Conservation (phyloP, 1,140 invertebrate genomes). For the Leptonema lineaticorne region DNA sequence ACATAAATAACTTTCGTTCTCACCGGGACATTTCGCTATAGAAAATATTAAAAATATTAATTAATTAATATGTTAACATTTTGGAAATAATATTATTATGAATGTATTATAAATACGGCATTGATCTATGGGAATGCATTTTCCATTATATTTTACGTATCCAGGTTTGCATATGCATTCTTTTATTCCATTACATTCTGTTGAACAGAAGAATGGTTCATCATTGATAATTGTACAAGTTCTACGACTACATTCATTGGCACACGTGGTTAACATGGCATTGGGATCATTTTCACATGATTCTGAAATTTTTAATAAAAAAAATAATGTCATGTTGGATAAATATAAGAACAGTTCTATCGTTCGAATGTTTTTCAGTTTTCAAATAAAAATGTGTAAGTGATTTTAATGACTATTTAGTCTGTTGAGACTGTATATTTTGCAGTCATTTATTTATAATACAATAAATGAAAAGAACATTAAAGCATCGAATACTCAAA, state of each 20-base stretch:
- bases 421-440: too few species aligned
- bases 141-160: background rate
- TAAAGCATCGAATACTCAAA: too few species aligned
- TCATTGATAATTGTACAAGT: conserved; percentile 3
- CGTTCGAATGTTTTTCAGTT: too few species aligned
- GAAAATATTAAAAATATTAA: background rate
- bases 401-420: too few species aligned
- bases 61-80: background rate
- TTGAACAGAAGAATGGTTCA: background rate
- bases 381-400: too few species aligned
- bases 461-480: too few species aligned
- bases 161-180: conserved; percentile 11
- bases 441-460: too few species aligned
- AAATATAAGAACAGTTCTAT: too few species aligned
- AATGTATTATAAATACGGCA: conserved; percentile 4
- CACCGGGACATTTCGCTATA: background rate
- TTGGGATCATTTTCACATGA: conserved; percentile 15
- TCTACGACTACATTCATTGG: background rate
- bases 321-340: too few species aligned
- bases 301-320: too few species aligned
- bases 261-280: background rate
- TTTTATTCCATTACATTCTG: background rate
- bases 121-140: background rate
- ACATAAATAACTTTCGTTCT: background rate
- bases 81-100: too few species aligned